phyloP scores from a whole-genome alignment of 2,888 invertebrate genomes.

The Suillia variegata region DNA sequence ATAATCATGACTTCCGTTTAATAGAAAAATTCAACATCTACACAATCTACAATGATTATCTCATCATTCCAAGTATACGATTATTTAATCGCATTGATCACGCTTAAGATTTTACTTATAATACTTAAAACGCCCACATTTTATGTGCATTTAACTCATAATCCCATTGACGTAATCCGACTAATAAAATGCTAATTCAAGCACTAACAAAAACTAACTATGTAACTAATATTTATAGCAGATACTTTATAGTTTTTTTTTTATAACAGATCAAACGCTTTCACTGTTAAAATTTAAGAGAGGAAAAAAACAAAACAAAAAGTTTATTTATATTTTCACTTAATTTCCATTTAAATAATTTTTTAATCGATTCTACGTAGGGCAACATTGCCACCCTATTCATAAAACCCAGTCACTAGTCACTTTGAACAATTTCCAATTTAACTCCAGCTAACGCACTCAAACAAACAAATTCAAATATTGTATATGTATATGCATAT shows the following conservation, averaged over 20 bases:
- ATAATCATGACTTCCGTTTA: too few relatives aligned
- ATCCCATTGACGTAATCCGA: slow-evolving; percentile 19
- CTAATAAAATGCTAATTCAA: slow-evolving; percentile 19
- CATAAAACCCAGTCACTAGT: too few relatives aligned
- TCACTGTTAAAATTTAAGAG: slow-evolving; percentile 42
- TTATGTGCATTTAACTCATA: neutral
- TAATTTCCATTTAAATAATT: slow-evolving; percentile 50
- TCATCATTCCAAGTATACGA: too few relatives aligned
- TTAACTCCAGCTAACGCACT: slow-evolving; percentile 27
- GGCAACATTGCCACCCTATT: neutral
- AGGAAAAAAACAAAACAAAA: slow-evolving; percentile 45
- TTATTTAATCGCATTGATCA: neutral
- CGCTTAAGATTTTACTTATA: neutral
- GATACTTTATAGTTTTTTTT: too few relatives aligned
- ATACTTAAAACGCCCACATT: neutral
- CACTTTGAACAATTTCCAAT: slow-evolving; percentile 43
- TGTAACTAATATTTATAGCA: too few relatives aligned
- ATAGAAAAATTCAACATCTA: too few relatives aligned
- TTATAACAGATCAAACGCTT: slow-evolving; percentile 31
- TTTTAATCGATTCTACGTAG: slow-evolving; percentile 21
- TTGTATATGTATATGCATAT: slow-evolving; percentile 18
- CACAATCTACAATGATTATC: too few relatives aligned
- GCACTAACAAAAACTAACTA: slow-evolving; percentile 3
- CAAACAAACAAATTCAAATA: slow-evolving; percentile 33
- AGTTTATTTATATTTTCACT: slow-evolving; percentile 33